Evolutionary conservation across 2,797 vertebrate species (phyloP).

Genomic region (Paratrypauchen microcephalus): DNA sequence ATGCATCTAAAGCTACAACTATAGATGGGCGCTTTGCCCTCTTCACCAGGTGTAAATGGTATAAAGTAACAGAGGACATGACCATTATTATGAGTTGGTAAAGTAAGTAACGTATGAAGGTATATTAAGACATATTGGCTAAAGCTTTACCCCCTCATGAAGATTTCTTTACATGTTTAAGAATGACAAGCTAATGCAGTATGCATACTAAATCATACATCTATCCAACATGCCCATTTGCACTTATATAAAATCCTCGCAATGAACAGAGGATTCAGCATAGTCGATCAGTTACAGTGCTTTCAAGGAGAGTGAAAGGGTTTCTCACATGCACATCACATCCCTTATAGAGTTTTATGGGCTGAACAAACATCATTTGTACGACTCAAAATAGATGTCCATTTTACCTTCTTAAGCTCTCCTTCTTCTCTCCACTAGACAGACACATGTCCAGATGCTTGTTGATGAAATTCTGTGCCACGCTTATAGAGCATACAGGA

Average conservation of each 20-base stretch:
- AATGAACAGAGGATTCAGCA: background rate
- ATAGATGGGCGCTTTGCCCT: background rate
- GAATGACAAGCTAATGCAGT: background rate
- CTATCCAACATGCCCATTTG: background rate
- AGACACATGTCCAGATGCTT: constrained; percentile 91
- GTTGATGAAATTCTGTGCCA: constrained; percentile 87
- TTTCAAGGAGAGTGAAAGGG: background rate
- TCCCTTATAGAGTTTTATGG: background rate
- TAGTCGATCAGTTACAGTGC: background rate
- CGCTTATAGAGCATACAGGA: constrained; percentile 86
- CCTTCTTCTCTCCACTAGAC: constrained; percentile 86
- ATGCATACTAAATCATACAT: background rate
- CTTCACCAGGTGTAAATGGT: background rate
- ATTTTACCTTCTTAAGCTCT: constrained; percentile 87
- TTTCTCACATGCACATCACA: background rate
- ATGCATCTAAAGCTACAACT: no score
- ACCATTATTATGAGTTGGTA: background rate
- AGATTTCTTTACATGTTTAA: background rate
- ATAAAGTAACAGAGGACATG: background rate
- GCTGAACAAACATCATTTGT: constrained; percentile 1
- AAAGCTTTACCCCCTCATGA: background rate
- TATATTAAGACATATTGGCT: background rate
- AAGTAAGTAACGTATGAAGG: no score
- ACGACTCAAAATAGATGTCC: constrained; percentile 3
- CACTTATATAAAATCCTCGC: background rate